phyloP scores from a whole-genome alignment of 2,888 invertebrate species.

The Drosophila setosimentum region DNA sequence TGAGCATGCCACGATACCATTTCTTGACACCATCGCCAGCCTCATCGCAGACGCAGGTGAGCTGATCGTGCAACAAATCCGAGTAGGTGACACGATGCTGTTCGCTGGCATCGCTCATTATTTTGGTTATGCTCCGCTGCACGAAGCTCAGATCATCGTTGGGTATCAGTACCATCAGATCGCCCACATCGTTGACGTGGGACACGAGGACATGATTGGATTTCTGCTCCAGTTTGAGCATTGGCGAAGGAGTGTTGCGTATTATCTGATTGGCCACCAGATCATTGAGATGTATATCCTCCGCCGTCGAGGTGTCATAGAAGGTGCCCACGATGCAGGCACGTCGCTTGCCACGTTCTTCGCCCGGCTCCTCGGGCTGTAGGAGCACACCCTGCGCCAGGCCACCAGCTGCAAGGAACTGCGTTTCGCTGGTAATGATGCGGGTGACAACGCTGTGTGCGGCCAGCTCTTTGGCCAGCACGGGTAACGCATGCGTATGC shows the following conservation, averaged over 20 bases:
- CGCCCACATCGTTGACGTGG: constrained; percentile 82
- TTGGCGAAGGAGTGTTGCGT: constrained; percentile 80
- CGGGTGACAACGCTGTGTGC: constrained; percentile 87
- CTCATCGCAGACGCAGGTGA: constrained; percentile 86
- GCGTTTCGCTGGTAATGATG: constrained; percentile 83
- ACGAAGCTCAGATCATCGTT: constrained; percentile 83
- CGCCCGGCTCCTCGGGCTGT: not conserved
- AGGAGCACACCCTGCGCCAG: constrained; percentile 45
- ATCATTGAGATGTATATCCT: constrained; percentile 89
- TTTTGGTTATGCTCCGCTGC: constrained; percentile 68
- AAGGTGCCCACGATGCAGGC: constrained; percentile 87
- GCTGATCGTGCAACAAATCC: constrained; percentile 82
- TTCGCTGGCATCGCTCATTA: constrained; percentile 65
- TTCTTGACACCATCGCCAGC: constrained; percentile 65
- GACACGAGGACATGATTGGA: constrained; percentile 81
- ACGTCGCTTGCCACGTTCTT: constrained; percentile 28
- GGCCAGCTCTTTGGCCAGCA: constrained; percentile 85
- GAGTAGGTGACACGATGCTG: constrained; percentile 75
- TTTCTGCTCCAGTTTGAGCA: constrained; percentile 77
- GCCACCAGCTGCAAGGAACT: constrained; percentile 65
- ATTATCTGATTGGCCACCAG: constrained; percentile 87
- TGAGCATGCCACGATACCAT: constrained; percentile 86
- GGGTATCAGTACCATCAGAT: constrained; percentile 82
- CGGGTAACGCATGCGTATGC: constrained; percentile 82
- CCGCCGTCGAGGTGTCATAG: constrained; percentile 88